Base-by-base conservation (phyloP, 1,140 invertebrate genomes). In the Drosophila suzukii region DNA sequence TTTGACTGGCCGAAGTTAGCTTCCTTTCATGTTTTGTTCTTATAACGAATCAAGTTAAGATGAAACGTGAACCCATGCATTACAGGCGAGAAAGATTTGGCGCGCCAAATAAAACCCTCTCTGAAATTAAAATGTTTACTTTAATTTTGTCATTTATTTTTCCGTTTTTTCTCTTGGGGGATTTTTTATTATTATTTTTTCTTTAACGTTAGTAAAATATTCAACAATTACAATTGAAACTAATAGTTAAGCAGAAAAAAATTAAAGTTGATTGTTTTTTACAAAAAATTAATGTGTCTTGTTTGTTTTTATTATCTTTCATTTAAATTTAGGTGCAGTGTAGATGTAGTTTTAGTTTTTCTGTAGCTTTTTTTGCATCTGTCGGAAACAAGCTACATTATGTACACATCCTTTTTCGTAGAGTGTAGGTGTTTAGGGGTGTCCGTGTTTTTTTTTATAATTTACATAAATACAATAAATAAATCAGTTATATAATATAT, bases 401-500 rank as follows among this genome's bases (percentile, higher is more conserved):
- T 84, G 55, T 77, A 84, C 78, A 84, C 73, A 41, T 72, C 57
- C 30, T 53, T 34, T 78, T 75, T 60, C 66, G 43, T 59, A 46
- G 38, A 51, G 49, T 80, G 61, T 68, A 51, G 47, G 44, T 70
- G 38, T 57, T 20, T 20, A 38, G 72, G 27, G 62, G 36, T 51
- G 34, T 62, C 39, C 49, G 30, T 61, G 46, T 24, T 66, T 30
- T 67, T 59, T 20, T 59, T 34, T 43, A 58, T 67, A 80, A 81
- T 88, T 83, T 86, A 88, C 79, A 86, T 88, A 88, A 88, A 86
- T 86, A 86, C 79, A 89, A 89, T 89, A 88, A 85, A 85, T 85
- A 85, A 86, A 83, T 83, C 79, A 85, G 77, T 88, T 84, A 89
- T 61, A 75, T 57, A 66, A 75, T 57, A 47, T 62, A 46, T 73